These are phyloP conservation scores for Drosophila elegans DNA, from an alignment of 1,140 invertebrate genomes.

Conservation along the genomic window DNA sequence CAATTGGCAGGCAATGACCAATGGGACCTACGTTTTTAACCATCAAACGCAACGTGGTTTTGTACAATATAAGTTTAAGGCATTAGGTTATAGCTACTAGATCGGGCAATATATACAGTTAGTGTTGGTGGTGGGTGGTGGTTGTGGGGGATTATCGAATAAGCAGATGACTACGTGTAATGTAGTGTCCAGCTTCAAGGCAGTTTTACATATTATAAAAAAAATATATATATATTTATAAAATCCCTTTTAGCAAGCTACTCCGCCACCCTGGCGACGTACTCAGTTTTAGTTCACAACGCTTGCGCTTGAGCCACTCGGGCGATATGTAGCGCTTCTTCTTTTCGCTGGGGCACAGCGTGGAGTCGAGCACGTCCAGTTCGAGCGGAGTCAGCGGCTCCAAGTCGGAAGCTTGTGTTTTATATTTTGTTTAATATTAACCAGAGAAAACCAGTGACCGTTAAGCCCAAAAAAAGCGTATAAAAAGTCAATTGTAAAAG, in stretches of 20 bases:
- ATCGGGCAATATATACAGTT: constrained; percentile 16
- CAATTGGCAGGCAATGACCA: constrained; percentile 81
- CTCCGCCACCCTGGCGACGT: constrained; percentile 30
- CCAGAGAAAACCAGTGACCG: constrained; percentile 9
- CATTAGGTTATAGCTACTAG: constrained; percentile 29
- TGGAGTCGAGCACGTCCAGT: constrained; percentile 21
- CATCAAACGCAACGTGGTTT: constrained; percentile 2
- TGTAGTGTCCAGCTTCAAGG: not conserved
- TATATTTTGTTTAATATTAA: constrained; percentile 2
- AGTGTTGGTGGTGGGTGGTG: constrained; percentile 5
- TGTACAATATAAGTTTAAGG: constrained; percentile 37
- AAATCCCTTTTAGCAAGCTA: not conserved
- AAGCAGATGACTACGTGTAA: constrained; percentile 3
- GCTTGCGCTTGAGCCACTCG: constrained; percentile 81
- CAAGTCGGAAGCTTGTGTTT: constrained; percentile 58
- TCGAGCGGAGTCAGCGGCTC: constrained; percentile 60
- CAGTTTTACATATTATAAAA: too few relatives aligned
- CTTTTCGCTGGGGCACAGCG: constrained; percentile 62
- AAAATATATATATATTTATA: too few relatives aligned
- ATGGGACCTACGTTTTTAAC: constrained; percentile 66
- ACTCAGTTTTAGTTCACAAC: constrained; percentile 83
- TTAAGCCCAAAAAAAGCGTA: constrained; percentile 18
- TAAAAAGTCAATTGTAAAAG: constrained; percentile 9
- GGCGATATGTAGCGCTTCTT: constrained; percentile 83
- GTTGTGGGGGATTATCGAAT: constrained; percentile 7